A percentile compares a stretch with the other conserved stretches of the same genome.
Conservation (phyloP, 1,140 invertebrate species). For the Nasonia giraulti region DNA sequence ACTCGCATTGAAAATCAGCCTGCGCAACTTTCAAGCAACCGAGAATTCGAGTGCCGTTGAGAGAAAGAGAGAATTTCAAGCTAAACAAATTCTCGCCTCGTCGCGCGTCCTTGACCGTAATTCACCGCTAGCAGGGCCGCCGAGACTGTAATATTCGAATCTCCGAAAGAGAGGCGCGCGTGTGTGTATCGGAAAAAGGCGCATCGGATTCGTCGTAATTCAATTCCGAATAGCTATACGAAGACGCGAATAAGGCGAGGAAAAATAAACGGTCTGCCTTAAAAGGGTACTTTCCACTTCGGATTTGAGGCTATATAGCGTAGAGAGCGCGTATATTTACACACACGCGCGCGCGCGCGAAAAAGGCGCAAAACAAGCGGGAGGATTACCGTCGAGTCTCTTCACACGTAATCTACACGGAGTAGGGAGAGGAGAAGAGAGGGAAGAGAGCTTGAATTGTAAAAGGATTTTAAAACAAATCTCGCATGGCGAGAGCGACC, state of each 20-base stretch:
- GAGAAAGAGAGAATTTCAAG: too few species aligned
- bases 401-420: constrained; percentile 68
- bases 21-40: background rate
- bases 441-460: constrained; percentile 62
- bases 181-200: background rate
- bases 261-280: constrained; percentile 29
- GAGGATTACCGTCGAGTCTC: constrained; percentile 62
- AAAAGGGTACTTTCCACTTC: constrained; percentile 44
- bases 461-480: constrained; percentile 75
- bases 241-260: background rate
- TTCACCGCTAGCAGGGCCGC: background rate
- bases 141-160: too few species aligned
- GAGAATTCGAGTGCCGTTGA: background rate
- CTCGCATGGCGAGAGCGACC: constrained; percentile 65
- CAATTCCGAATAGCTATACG: constrained; percentile 10
- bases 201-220: constrained; percentile 7
- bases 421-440: constrained; percentile 31
- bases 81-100: too few species aligned
- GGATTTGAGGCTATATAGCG: background rate
- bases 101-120: background rate
- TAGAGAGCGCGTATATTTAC: background rate
- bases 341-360: background rate
- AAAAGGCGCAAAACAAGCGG: constrained; percentile 52
- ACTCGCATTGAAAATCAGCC: background rate
- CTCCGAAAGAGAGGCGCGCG: too few species aligned